Evolutionary conservation across 2,797 vertebrate genomes (phyloP), one percentile per base, ranked within the genome.

Genomic region (Capromys pilorides): DNA sequence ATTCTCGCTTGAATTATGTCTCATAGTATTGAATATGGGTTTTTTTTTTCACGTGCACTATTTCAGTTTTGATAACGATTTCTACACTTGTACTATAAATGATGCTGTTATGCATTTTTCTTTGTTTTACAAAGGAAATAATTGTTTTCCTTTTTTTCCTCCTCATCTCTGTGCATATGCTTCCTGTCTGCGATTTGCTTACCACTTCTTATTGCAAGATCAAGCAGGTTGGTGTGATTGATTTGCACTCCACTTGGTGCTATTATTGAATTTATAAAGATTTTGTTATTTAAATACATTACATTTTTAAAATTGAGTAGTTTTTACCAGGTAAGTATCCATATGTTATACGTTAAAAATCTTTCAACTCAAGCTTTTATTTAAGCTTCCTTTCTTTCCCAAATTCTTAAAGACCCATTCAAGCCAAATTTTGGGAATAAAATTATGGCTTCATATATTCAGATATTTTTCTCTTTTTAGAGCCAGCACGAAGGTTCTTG

Each of bases 221-320:
- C 99, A 99, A 99, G 98, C 99, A 99, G 99, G 99, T 99, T 99
- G 98, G 99, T 98, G 98, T 97, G 94, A 97, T 96, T 97, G 96
- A 97, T 98, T 98, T 98, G 98, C 96, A 96, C 90, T 98, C 97
- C 95, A 97, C 90, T 2, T 45, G 88, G 90, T 96, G 88, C 78
- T 95, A 1, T 95, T 97, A 95, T 64, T 97, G 94, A 97, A 88
- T 96, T 95, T 96, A 62, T 93, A 90, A 96, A 96, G 71, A 79
- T 67, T 97, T 96, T 95, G 62, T 28, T 80, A 94, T 92, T 94
- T 94, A 95, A 95, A 31, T 94, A 85, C 22, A 94, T 88, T 69
- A 93, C n/a, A 82, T 75, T 95, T 97, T 94, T 24, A 4, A 49
- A 69, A 77, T 77, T 91, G 85, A 24, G 79, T 94, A 16, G 45